These are phyloP conservation scores for Lampris incognitus DNA, from an alignment of 2,113 vertebrate species.

Conservation along the genomic window DNA sequence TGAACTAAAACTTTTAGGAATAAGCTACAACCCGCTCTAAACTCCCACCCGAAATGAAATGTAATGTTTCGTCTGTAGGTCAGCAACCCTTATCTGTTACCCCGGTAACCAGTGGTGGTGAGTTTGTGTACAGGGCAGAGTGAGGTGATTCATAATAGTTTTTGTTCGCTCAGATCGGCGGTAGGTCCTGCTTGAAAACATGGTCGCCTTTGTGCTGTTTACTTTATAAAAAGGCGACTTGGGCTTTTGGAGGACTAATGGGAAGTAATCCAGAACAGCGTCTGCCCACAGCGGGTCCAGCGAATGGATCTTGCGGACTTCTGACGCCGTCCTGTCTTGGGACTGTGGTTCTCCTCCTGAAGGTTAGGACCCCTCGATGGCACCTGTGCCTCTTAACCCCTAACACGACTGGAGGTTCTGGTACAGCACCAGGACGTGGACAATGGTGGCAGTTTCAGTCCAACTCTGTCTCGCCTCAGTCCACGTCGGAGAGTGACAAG, in stretches of 20 bases:
- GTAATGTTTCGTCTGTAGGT: slow-evolving; percentile 55
- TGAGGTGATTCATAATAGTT: neutral
- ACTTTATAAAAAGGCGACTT: too few relatives aligned
- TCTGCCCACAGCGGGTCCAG: slow-evolving; percentile 14
- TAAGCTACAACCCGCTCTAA: slow-evolving; percentile 72
- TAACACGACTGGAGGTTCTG: slow-evolving; percentile 25
- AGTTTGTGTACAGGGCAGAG: slow-evolving; percentile 38
- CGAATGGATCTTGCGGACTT: neutral
- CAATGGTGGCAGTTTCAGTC: slow-evolving; percentile 15
- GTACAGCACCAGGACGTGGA: neutral
- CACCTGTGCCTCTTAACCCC: slow-evolving; percentile 69
- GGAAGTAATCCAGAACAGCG: neutral
- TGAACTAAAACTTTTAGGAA: slow-evolving; percentile 62
- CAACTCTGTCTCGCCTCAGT: slow-evolving; percentile 42
- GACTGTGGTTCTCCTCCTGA: slow-evolving; percentile 5
- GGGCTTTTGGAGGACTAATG: neutral
- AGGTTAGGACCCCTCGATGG: slow-evolving; percentile 50
- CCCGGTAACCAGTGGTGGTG: slow-evolving; percentile 32
- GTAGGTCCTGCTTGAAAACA: too few relatives aligned
- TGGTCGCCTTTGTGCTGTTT: too few relatives aligned
- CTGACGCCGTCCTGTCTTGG: neutral
- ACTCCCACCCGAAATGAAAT: slow-evolving; percentile 25
- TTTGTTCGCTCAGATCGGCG: too few relatives aligned
- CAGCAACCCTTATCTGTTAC: slow-evolving; percentile 60
- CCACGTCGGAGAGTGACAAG: slow-evolving; percentile 24